phyloP scores from a whole-genome alignment of 2,797 vertebrate species.

The Schizothorax lantsangensis region DNA sequence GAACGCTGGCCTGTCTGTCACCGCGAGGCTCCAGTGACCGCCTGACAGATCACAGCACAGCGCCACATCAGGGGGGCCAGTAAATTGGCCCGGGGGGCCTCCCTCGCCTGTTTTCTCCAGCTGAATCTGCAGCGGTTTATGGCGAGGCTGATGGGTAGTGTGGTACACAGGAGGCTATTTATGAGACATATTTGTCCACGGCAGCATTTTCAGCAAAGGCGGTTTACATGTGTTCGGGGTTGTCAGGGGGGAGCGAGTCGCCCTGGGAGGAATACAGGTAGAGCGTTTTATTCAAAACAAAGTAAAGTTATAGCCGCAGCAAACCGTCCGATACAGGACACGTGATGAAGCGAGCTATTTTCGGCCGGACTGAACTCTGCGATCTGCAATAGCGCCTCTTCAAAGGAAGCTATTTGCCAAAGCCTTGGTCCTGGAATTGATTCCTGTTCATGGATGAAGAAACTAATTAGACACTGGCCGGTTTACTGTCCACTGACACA shows the following conservation, averaged over 20 bases:
- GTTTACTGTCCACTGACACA: conserved; percentile 50
- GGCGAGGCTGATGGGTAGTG: conserved; percentile 42
- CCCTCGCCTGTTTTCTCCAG: conserved; percentile 45
- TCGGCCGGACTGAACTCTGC: conserved; percentile 23
- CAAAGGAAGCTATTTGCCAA: conserved; percentile 45
- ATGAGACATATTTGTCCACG: conserved; percentile 49
- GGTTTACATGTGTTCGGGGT: conserved; percentile 56
- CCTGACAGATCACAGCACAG: conserved; percentile 64
- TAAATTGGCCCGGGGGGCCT: conserved; percentile 64
- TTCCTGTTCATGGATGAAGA: conserved; percentile 50
- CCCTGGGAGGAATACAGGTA: conserved; percentile 51
- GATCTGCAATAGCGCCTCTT: conserved; percentile 14
- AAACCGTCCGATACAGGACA: conserved; percentile 33
- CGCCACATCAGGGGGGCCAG: conserved; percentile 57
- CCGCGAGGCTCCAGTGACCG: conserved; percentile 63
- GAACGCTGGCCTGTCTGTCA: conserved; percentile 68
- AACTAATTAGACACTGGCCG: conserved; percentile 48
- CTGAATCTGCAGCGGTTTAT: conserved; percentile 43
- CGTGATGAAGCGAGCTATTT: conserved; percentile 41
- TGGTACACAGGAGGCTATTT: conserved; percentile 53
- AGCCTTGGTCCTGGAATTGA: conserved; percentile 44
- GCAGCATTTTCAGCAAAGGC: conserved; percentile 56
- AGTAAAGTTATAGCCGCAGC: conserved; percentile 19
- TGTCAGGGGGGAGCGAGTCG: conserved; percentile 40
- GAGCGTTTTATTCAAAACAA: conserved; percentile 53